Conservation (phyloP, 1,140 invertebrate species). For the Microplitis mediator region DNA sequence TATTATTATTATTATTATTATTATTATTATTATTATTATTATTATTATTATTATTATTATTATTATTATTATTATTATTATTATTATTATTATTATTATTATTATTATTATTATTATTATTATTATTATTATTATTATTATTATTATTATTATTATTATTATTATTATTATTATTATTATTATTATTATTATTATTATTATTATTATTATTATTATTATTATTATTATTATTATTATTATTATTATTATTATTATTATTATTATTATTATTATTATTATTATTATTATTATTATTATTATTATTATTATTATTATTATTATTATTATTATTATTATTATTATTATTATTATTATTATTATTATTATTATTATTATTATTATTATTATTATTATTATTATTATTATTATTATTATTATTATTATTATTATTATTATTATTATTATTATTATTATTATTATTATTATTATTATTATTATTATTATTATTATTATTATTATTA, state of each 20-base stretch:
- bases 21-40: background rate
- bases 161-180: background rate
- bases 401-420: background rate
- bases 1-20: background rate
- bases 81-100: background rate
- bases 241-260: background rate
- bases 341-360: background rate
- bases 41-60: background rate
- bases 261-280: background rate
- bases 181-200: background rate
- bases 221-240: background rate
- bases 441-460: background rate
- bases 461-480: background rate
- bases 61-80: background rate
- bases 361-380: background rate
- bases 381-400: background rate
- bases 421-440: background rate
- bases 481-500: background rate
- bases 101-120: background rate
- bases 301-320: background rate
- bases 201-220: background rate
- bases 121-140: background rate
- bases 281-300: background rate
- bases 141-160: background rate
- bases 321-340: background rate